A percentile compares a stretch with the other conserved stretches of the same genome.
These are phyloP conservation scores for Nannoperca australis DNA, from an alignment of 2,797 vertebrate species.

Conservation along the genomic window DNA sequence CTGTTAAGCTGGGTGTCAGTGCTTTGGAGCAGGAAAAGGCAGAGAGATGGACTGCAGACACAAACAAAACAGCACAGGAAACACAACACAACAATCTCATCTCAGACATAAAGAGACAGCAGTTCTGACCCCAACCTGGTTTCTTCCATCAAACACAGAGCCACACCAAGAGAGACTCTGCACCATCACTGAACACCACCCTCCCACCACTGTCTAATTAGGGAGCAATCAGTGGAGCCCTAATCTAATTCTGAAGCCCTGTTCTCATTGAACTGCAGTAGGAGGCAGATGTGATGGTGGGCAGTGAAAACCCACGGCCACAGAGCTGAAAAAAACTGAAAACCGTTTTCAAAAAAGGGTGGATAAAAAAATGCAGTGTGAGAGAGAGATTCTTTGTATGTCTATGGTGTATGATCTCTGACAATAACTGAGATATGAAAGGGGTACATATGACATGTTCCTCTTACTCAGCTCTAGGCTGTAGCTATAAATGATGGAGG, in stretches of 20 bases:
- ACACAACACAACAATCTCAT: neutral
- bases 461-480: slow-evolving; percentile 12
- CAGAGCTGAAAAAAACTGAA: neutral
- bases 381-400: slow-evolving; percentile 3
- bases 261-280: slow-evolving; percentile 28
- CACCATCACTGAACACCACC: slow-evolving; percentile 16
- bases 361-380: neutral
- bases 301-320: neutral
- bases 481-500: slow-evolving; percentile 3
- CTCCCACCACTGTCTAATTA: slow-evolving; percentile 45
- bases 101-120: slow-evolving; percentile 8
- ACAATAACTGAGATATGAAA: neutral
- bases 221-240: slow-evolving; percentile 30
- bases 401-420: slow-evolving; percentile 8
- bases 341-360: neutral
- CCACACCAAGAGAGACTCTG: slow-evolving; percentile 6
- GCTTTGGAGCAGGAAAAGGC: neutral
- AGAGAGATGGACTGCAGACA: neutral
- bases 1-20: neutral
- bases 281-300: slow-evolving; percentile 9
- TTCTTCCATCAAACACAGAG: slow-evolving; percentile 7
- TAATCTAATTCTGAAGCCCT: slow-evolving; percentile 27
- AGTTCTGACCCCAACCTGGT: neutral
- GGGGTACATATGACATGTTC: neutral
- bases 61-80: slow-evolving; percentile 6